A percentile compares a stretch with the other conserved stretches of the same genome.
Conservation (phyloP, 2,888 invertebrate genomes). For the Melieria crassipennis region DNA sequence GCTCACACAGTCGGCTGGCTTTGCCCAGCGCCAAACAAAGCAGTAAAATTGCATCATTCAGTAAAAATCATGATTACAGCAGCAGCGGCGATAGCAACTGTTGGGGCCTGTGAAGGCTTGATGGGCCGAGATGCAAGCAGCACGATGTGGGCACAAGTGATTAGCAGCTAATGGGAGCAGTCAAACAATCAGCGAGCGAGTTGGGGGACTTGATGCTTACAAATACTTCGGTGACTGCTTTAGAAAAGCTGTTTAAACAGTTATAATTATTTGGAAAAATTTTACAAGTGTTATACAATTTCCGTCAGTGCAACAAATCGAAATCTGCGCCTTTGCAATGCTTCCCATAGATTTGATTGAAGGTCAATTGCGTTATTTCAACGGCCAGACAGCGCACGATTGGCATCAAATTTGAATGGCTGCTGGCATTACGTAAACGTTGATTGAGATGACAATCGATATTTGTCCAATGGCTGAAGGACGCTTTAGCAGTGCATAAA, state of each 20-base stretch:
- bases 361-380: slow-evolving; percentile 19
- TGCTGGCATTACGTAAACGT: slow-evolving; percentile 17
- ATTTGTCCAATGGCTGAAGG: neutral
- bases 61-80: slow-evolving; percentile 34
- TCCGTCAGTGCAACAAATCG: no score
- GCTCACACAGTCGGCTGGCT: no score
- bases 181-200: neutral
- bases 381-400: neutral
- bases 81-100: slow-evolving; percentile 2
- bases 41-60: slow-evolving; percentile 28
- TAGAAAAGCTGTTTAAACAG: no score
- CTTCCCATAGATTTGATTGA: neutral
- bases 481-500: no score
- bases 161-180: neutral
- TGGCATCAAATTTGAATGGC: slow-evolving; percentile 21
- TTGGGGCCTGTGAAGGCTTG: neutral
- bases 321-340: neutral
- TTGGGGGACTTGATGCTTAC: no score
- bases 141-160: neutral
- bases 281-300: no score
- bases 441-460: slow-evolving; percentile 28
- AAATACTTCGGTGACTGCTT: no score
- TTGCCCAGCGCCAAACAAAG: slow-evolving; percentile 4
- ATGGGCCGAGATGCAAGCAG: neutral
- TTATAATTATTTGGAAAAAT: no score